Conservation (phyloP, 2,888 invertebrate genomes). For the Theodoxus fluviatilis region DNA sequence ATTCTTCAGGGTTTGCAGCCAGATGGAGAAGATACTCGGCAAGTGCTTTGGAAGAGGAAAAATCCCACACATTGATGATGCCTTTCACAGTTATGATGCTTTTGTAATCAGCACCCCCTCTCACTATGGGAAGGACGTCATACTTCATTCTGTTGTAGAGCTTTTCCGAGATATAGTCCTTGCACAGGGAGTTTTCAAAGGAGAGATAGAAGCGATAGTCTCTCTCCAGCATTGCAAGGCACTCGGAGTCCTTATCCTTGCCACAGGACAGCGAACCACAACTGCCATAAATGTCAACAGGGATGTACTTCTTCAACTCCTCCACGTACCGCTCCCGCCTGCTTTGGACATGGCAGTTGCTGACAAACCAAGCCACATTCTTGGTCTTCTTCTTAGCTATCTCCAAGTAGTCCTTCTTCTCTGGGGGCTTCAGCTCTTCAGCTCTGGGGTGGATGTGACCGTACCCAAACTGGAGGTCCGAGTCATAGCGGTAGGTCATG, state of each 20-base stretch:
- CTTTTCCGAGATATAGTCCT: slow-evolving; percentile 34
- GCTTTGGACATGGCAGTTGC: slow-evolving; percentile 25
- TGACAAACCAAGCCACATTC: slow-evolving; percentile 27
- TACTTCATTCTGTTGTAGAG: slow-evolving; percentile 28
- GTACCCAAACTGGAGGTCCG: slow-evolving; percentile 31
- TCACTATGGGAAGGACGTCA: slow-evolving; percentile 28
- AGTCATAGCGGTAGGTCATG: slow-evolving; percentile 31
- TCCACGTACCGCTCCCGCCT: slow-evolving; percentile 20
- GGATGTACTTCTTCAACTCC: slow-evolving; percentile 23
- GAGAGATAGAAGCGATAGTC: slow-evolving; percentile 32
- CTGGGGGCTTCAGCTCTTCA: no score
- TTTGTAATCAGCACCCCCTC: neutral
- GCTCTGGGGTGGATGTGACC: neutral
- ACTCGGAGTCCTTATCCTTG: slow-evolving; percentile 4
- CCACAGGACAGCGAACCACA: slow-evolving; percentile 20
- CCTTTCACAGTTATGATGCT: no score
- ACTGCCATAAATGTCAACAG: slow-evolving; percentile 23
- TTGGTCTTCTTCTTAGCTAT: slow-evolving; percentile 18
- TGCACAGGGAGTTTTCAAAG: slow-evolving; percentile 31
- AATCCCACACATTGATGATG: no score
- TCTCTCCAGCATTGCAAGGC: slow-evolving; percentile 18
- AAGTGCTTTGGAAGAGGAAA: no score
- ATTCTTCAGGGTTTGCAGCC: neutral
- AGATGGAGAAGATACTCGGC: neutral
- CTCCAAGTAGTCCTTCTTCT: slow-evolving; percentile 3